Percentiles rank a stretch among this genome's conserved stretches.
phyloP scores from a whole-genome alignment of 1,140 invertebrate species.

The Pararge aegeria region DNA sequence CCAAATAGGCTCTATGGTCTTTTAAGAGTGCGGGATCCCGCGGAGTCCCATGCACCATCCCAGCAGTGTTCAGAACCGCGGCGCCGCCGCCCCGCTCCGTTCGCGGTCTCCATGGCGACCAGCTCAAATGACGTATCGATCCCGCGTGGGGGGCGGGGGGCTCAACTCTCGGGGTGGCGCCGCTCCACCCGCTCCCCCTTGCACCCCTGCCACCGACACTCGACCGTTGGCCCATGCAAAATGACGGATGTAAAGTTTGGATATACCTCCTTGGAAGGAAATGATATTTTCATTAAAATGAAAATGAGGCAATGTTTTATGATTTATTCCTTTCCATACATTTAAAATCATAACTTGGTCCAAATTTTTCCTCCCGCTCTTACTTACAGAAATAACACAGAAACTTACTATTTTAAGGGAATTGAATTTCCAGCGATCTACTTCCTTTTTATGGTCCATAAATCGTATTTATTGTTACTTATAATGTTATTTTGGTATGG shows the following conservation, averaged over 20 bases:
- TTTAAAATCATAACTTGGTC: constrained; percentile 11
- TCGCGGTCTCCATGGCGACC: constrained; percentile 78
- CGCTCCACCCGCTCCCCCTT: constrained; percentile 64
- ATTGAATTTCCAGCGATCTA: constrained; percentile 42
- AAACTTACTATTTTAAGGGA: constrained; percentile 37
- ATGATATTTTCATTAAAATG: constrained; percentile 79
- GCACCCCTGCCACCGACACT: constrained; percentile 65
- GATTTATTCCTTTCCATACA: constrained; percentile 51
- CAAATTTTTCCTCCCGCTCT: constrained; percentile 15
- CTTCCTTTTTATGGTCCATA: constrained; percentile 44
- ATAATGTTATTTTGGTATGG: constrained; percentile 40
- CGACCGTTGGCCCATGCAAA: constrained; percentile 78
- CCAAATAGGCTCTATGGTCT: neutral
- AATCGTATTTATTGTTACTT: constrained; percentile 48
- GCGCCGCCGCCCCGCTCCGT: constrained; percentile 72
- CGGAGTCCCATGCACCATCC: constrained; percentile 58
- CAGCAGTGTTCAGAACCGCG: constrained; percentile 50
- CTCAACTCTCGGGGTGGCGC: constrained; percentile 63
- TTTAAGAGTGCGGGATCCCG: constrained; percentile 27
- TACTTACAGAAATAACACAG: constrained; percentile 19
- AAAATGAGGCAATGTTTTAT: constrained; percentile 72
- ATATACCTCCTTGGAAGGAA: constrained; percentile 78
- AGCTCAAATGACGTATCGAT: constrained; percentile 79
- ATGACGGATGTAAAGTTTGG: constrained; percentile 79
- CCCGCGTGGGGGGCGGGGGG: constrained; percentile 65